Evolutionary conservation across 2,113 vertebrate species (phyloP).

Genomic region (Trematocara variabile): DNA sequence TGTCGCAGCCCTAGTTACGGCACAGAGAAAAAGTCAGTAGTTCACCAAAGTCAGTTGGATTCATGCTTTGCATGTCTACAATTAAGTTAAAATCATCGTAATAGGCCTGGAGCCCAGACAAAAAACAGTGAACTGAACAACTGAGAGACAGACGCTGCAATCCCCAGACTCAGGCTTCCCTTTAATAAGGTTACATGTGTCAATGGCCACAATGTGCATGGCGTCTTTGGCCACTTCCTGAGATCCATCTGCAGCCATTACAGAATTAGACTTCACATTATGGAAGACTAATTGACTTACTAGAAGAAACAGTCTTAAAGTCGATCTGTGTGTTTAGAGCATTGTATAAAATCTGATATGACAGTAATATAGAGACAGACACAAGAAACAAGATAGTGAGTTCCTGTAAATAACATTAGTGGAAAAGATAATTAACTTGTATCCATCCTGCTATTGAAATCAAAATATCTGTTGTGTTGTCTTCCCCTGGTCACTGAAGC

Average conservation of each 20-base stretch:
- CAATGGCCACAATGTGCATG: slow-evolving; percentile 22
- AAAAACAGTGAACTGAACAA: background rate
- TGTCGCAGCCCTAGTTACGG: no score
- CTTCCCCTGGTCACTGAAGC: background rate
- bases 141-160: background rate
- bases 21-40: background rate
- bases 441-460: background rate
- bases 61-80: background rate
- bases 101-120: background rate
- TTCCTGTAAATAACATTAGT: slow-evolving; percentile 43
- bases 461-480: background rate
- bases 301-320: slow-evolving; percentile 19
- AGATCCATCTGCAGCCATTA: slow-evolving; percentile 50
- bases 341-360: slow-evolving; percentile 27
- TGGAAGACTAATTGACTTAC: slow-evolving; percentile 55
- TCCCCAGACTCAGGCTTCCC: background rate
- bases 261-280: slow-evolving; percentile 38
- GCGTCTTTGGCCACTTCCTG: slow-evolving; percentile 36
- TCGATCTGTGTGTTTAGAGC: background rate
- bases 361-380: slow-evolving; percentile 38
- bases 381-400: slow-evolving; percentile 26
- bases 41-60: background rate
- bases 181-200: slow-evolving; percentile 53
- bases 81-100: background rate
- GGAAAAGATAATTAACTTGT: background rate